Percentiles rank a stretch among this genome's conserved stretches.
Conservation (phyloP, 1,140 invertebrate genomes). For the Cydia amplana region DNA sequence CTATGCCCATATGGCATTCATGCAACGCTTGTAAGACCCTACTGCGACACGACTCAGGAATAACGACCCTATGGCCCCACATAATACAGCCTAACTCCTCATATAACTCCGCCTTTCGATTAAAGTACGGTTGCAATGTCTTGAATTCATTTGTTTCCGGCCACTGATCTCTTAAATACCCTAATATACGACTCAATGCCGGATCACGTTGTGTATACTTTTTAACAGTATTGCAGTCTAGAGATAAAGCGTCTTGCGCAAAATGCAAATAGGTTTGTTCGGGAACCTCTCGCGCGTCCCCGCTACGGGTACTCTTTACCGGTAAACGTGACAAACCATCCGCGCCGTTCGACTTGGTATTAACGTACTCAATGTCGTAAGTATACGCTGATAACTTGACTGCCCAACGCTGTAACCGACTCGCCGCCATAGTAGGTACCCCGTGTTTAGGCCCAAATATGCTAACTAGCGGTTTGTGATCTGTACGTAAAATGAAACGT, state of each 20-base stretch:
- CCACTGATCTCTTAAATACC: not conserved
- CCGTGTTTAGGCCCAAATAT: not conserved
- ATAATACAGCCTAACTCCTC: not conserved
- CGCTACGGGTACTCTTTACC: not conserved
- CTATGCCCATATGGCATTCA: no score
- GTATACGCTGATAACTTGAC: conserved; percentile 3
- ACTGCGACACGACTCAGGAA: not conserved
- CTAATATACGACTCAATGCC: not conserved
- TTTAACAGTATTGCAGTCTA: not conserved
- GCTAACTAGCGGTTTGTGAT: not conserved
- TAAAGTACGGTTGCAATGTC: not conserved
- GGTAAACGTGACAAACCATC: conserved; percentile 2
- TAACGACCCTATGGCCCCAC: conserved; percentile 13
- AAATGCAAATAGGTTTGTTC: conserved; percentile 6
- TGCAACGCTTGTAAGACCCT: no score
- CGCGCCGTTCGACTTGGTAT: not conserved
- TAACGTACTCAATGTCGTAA: conserved; percentile 7
- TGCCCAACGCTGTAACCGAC: conserved; percentile 3
- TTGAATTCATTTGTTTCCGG: not conserved
- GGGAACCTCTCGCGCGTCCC: not conserved
- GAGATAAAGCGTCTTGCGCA: not conserved
- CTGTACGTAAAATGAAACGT: not conserved
- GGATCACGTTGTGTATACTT: not conserved
- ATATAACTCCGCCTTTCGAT: not conserved
- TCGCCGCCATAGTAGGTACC: not conserved